These are phyloP conservation scores for Puma concolor DNA, from an alignment of 2,113 vertebrate genomes.

Conservation along the genomic window DNA sequence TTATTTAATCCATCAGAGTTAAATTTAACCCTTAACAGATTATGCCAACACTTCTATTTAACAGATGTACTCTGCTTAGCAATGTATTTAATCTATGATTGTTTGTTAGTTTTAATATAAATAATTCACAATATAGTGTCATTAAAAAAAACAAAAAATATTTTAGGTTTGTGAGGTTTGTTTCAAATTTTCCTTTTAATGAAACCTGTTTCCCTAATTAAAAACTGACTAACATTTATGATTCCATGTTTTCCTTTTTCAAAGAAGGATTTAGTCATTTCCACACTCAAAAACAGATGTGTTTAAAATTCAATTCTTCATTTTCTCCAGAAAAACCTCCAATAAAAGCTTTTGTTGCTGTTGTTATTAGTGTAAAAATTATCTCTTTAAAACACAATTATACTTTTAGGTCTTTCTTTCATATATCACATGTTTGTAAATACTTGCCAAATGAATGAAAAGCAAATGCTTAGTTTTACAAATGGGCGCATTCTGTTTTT, in stretches of 20 bases:
- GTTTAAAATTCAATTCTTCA: not conserved
- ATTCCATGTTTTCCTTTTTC: not conserved
- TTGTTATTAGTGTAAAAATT: not conserved
- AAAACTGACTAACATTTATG: not conserved
- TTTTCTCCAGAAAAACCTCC: not conserved
- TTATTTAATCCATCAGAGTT: not conserved
- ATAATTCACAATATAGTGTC: not conserved
- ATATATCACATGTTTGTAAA: not conserved
- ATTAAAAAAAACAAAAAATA: not conserved
- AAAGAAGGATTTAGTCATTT: not conserved
- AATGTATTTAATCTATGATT: not conserved
- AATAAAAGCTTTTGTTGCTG: not conserved
- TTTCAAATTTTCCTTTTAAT: not conserved
- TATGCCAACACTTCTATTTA: not conserved
- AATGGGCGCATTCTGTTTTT: not conserved
- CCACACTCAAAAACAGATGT: not conserved
- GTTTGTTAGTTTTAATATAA: not conserved
- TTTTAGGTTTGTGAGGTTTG: not conserved
- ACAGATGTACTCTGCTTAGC: not conserved
- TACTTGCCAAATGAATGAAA: not conserved
- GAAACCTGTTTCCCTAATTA: not conserved
- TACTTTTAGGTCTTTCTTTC: not conserved
- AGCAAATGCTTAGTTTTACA: not conserved
- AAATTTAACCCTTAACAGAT: not conserved
- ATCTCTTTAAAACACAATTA: not conserved